Percentiles rank a stretch among this genome's conserved stretches.
phyloP scores from a whole-genome alignment of 2,797 vertebrate genomes.

The Coreius guichenoti region DNA sequence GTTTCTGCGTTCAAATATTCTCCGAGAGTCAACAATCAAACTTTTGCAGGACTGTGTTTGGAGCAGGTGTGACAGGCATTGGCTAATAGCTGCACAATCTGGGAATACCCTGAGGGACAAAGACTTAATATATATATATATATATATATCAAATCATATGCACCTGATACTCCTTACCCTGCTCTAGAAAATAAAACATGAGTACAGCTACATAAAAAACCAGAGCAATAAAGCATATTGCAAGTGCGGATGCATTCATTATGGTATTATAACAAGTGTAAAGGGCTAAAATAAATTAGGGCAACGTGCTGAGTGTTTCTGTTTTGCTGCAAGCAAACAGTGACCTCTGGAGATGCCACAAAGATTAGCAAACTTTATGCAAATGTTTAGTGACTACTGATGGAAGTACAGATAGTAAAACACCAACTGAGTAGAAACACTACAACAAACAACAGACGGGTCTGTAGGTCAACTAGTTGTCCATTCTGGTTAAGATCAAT shows the following conservation, averaged over 20 bases:
- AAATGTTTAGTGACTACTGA: conserved; percentile 16
- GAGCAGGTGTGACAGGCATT: conserved; percentile 25
- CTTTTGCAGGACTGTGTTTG: conserved; percentile 4
- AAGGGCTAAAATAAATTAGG: not conserved
- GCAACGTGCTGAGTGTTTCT: conserved; percentile 3
- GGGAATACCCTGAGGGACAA: conserved; percentile 15
- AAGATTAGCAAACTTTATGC: conserved; percentile 12
- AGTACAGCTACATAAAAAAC: not conserved
- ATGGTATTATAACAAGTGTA: not conserved
- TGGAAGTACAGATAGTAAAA: not conserved
- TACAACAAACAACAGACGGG: not conserved
- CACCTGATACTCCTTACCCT: not conserved
- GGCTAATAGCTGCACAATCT: conserved; percentile 15
- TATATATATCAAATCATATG: conserved; percentile 17
- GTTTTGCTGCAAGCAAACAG: conserved; percentile 13
- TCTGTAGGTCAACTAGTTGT: not conserved
- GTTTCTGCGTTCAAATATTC: conserved; percentile 33
- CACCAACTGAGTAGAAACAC: not conserved
- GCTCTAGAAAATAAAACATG: not conserved
- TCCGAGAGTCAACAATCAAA: conserved; percentile 26
- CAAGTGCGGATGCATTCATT: not conserved
- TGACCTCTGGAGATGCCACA: not conserved
- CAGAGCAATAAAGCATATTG: not conserved
- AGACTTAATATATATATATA: conserved; percentile 3
- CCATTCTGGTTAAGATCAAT: not conserved